Base-by-base conservation (phyloP, 2,797 vertebrate genomes). In the Telmatherina bonti region DNA sequence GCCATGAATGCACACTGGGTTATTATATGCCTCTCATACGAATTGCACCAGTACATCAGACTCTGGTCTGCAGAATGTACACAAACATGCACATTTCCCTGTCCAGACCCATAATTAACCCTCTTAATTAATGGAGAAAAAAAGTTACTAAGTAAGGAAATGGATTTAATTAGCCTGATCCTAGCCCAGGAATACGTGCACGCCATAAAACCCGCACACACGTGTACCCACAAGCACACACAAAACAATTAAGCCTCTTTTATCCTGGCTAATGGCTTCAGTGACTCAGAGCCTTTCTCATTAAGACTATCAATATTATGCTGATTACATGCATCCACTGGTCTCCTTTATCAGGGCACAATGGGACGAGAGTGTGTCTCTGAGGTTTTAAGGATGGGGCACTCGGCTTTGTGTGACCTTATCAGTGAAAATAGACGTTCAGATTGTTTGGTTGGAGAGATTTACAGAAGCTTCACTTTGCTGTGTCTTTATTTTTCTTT, bases 301-400 rank as follows among this genome's bases (percentile, higher is more conserved):
- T 93, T 92, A 91, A 88, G 89, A 88, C 92, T 92, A 93, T 94
- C 93, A 94, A 94, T 94, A 94, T 93, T 91, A 88, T 82, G 92
- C 91, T 91, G 93, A 93, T 93, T 90, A 91, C 89, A 88, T 75
- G 84, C 88, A 79, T 90, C 86, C 87, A 80, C 68, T 62, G 62
- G 70, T 69, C 78, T 80, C 78, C 71, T 91, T 86, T 86, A 88
- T 87, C 82, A n/a, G 55, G 82, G 73, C 88, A 87, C 91, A 89
- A 89, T 81, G 84, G 88, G 85, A 89, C 72, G 38, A 81, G 84
- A 62, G 85, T 67, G 79, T 41, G 65, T 85, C 83, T 82, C 78
- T 3, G 59, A 72, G 83, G 84, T 77, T 78, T 60, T 68, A 60
- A 67, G 74, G 76, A 68, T 36, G 79, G 71, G 55, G 81, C 51